Base-by-base conservation (phyloP, 2,113 vertebrate species). In the Gasterosteus nipponicus region DNA sequence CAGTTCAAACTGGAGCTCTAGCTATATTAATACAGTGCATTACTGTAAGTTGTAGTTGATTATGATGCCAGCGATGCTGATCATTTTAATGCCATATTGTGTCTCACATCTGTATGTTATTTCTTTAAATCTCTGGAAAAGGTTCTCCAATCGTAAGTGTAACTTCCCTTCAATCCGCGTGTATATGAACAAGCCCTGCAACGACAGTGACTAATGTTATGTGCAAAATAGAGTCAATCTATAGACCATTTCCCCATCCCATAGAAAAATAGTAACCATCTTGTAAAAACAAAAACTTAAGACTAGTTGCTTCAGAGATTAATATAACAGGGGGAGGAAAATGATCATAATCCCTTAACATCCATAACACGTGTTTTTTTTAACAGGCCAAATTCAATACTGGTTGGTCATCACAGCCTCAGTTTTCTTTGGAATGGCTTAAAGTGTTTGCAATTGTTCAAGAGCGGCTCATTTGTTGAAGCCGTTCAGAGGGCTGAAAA, bases 211-310 rank as follows among this genome's bases (percentile, higher is more conserved):
- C 16, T 89, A 89, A 85, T 80, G 41, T 49, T 62, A 69, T 87
- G 89, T 90, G 91, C 82, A 92, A 89, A 91, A 75, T 69, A 1
- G 86, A 80, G 78, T 78, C 56, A 68, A 72, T 80, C 76, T 64
- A 71, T 70, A 70, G 77, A 81, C 26, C 31, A 57, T 69, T 80
- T 77, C 77, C 80, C 78, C 81, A n/a, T 78, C 38, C 70, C 64
- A 26, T 89, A 81, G 49, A 91, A 91, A 92, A 91, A 90, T 83
- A 89, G 74, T 83, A 70, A 75, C 78, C 70, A 80, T 86, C 61
- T 86, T 77, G 54, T 83, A 80, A 87, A 91, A 85, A 78, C 38
- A 86, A 86, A 65, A 90, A 84, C 85, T 82, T 80, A 84, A 75
- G 35, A 70, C 77, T 73, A 81, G 42, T 73, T 86, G 73, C 77